Evolutionary conservation across 1,140 invertebrate genomes (phyloP), one percentile per base, ranked within the genome.

Genomic region (Megalopta genalis): DNA sequence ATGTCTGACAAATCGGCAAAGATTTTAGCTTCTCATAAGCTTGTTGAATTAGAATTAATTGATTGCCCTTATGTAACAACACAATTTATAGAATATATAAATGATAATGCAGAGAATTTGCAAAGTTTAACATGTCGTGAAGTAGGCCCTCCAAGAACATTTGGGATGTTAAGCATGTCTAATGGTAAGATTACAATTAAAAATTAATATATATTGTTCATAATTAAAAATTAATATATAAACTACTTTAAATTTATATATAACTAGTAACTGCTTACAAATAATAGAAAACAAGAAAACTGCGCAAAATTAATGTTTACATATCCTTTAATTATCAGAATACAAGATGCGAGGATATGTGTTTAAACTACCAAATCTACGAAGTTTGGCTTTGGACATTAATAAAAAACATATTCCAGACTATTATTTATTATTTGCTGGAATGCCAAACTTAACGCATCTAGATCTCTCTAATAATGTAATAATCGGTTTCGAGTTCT

Each of bases 401-500:
- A 86, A 95, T 6, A 87, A 91, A n/a, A 88, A 93, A 21, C 84
- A 93, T 23, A 88, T 90, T 14, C 86, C 91, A 2, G 92, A 94
- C 72, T 94, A 94, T 77, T 93, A 94, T 65, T 81, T 94, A 52
- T 82, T 95, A 9, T 90, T 97, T 8, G 84, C 96, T 39, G 93
- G 93, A 69, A 93, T 95, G 27, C 90, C 92, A 9, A 94, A 95
- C 60, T 91, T 98, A 18, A 95, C 94, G 32, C 94, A 97, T 88
- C 92, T 98, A 59, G 97, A 98, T 90, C 91, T 98, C 62, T 97
- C 97, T 0, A 95, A 95, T 79, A 97, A 96, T 87, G 92, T 93
- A 75, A 82, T 92, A 57, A 72, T 73, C 9, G 84, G 72, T 27
- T 90, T 91, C 63, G 54, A 78, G 39, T 92, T 90, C 82, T 85